Evolutionary conservation across 2,888 invertebrate genomes (phyloP).

Genomic region (Xestia ashworthii): DNA sequence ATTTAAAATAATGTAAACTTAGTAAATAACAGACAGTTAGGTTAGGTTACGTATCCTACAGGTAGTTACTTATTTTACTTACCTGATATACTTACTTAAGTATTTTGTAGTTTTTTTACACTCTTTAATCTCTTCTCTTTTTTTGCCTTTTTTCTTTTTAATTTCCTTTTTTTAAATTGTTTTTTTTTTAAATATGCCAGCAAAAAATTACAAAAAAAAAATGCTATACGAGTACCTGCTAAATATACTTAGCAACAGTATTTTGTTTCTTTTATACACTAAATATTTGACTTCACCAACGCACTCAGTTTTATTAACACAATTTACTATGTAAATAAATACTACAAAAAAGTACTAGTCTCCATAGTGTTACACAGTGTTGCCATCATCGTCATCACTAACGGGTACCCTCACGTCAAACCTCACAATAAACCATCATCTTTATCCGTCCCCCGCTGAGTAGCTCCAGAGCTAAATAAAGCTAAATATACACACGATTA

Average conservation of each 20-base stretch:
- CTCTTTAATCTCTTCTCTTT: background rate
- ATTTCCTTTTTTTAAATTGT: background rate
- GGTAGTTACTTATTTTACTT: background rate
- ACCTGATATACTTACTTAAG: background rate
- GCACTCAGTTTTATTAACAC: background rate
- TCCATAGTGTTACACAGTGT: background rate
- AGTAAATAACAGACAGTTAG: background rate
- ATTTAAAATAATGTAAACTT: background rate
- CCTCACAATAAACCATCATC: conserved; percentile 53
- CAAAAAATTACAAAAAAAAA: background rate
- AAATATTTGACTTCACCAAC: background rate
- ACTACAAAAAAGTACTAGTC: background rate
- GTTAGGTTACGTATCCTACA: background rate
- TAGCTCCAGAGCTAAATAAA: conserved; percentile 43
- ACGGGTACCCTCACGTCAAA: conserved; percentile 36
- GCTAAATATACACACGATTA: conserved; percentile 58
- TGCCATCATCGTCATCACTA: conserved; percentile 42
- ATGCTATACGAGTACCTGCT: background rate
- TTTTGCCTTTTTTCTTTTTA: background rate
- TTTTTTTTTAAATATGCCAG: background rate
- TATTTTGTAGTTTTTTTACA: background rate
- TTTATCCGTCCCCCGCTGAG: conserved; percentile 64
- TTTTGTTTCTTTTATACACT: background rate
- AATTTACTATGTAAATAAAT: conserved; percentile 10
- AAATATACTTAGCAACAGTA: background rate